phyloP scores from a whole-genome alignment of 2,113 vertebrate species.

The Plecotus auritus region DNA sequence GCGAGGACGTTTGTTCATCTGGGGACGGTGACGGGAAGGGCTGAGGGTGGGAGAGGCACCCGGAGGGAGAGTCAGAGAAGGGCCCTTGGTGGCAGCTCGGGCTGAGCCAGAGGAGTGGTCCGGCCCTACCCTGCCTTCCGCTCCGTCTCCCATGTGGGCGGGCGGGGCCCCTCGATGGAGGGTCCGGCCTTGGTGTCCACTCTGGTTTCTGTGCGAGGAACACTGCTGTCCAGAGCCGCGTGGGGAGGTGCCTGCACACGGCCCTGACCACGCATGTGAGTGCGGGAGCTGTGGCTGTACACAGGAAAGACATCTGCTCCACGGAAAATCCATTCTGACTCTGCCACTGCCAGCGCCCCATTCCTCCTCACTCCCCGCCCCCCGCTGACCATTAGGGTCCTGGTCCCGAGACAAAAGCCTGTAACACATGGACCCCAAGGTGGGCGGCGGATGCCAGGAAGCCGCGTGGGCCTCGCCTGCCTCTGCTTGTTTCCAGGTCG shows the following conservation, averaged over 20 bases:
- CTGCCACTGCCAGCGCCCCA: conserved; percentile 30
- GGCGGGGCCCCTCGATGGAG: no score
- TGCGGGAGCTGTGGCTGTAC: conserved; percentile 24
- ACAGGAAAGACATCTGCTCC: conserved; percentile 34
- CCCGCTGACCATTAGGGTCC: neutral
- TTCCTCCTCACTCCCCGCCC: neutral
- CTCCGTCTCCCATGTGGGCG: no score
- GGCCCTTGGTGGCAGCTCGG: no score
- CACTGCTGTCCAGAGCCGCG: neutral
- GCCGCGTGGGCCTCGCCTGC: conserved; percentile 13
- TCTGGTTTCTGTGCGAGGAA: neutral
- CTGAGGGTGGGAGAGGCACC: no score
- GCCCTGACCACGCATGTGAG: no score
- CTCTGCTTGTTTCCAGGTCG: conserved; percentile 39
- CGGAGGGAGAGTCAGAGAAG: no score
- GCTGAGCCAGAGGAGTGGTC: no score
- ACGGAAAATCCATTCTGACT: conserved; percentile 57
- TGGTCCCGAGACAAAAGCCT: conserved; percentile 16
- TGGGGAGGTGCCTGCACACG: no score
- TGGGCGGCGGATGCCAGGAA: neutral
- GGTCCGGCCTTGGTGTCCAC: no score
- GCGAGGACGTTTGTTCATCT: no score
- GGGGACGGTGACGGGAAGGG: no score
- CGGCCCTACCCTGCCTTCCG: no score
- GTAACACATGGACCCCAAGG: neutral